Conservation (phyloP, 2,113 vertebrate genomes). For the Gila orcuttii region DNA sequence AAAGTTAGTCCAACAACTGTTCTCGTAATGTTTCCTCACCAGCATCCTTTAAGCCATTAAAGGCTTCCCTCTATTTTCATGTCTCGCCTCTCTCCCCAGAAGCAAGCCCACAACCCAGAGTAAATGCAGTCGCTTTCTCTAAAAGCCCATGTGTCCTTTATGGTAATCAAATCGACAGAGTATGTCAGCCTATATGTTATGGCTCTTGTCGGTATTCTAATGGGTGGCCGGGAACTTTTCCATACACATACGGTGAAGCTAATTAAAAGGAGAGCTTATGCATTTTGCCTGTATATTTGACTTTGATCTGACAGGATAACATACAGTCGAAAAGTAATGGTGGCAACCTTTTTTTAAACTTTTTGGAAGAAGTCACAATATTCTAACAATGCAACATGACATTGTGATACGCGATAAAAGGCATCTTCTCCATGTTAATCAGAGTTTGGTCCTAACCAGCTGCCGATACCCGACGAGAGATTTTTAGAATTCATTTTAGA, state of each 20-base stretch:
- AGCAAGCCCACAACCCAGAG: neutral
- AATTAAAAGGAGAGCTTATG: neutral
- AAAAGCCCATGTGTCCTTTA: conserved; percentile 24
- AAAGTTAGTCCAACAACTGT: neutral
- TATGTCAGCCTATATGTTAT: neutral
- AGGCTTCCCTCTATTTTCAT: neutral
- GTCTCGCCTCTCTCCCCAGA: neutral
- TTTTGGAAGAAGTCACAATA: too few species aligned
- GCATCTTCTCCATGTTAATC: too few species aligned
- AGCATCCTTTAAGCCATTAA: conserved; percentile 13
- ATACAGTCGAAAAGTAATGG: too few species aligned
- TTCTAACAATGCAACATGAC: too few species aligned
- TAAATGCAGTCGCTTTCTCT: conserved; percentile 2
- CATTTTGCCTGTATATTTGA: neutral
- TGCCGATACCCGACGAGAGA: too few species aligned
- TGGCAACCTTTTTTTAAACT: too few species aligned
- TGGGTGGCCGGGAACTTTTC: neutral
- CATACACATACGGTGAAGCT: neutral
- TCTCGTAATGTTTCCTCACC: neutral
- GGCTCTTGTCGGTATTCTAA: neutral
- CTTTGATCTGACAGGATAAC: conserved; percentile 33
- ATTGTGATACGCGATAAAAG: too few species aligned
- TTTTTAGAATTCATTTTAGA: too few species aligned
- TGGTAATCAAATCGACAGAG: conserved; percentile 18
- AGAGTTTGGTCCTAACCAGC: too few species aligned